These are phyloP conservation scores for Lepidotrigona ventralis DNA, from an alignment of 1,140 invertebrate species.

Conservation along the genomic window DNA sequence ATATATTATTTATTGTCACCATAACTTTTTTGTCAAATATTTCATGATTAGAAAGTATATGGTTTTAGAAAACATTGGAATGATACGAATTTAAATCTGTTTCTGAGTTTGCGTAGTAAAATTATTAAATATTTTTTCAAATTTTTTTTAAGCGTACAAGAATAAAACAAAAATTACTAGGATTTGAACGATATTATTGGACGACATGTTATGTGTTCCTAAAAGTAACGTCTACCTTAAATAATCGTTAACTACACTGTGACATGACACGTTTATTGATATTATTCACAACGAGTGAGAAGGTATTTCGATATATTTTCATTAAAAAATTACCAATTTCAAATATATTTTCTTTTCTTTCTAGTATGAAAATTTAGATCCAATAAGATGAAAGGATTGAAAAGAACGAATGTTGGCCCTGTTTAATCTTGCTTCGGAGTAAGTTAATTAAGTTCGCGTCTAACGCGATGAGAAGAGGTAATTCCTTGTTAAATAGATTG, in stretches of 20 bases:
- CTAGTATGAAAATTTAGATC: not conserved
- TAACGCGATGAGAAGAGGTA: slow-evolving; percentile 9
- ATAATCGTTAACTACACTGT: not conserved
- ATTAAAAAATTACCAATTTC: not conserved
- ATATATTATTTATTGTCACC: not conserved
- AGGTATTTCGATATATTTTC: not conserved
- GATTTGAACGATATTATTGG: slow-evolving; percentile 9
- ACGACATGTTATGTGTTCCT: no score
- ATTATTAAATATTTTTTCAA: not conserved
- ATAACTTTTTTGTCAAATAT: not conserved
- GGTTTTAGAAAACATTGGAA: not conserved
- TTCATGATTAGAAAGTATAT: not conserved
- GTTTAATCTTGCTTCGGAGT: slow-evolving; percentile 9
- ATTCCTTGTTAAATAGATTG: slow-evolving; percentile 6
- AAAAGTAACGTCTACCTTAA: slow-evolving; percentile 1
- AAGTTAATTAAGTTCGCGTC: slow-evolving; percentile 14
- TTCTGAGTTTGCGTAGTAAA: not conserved
- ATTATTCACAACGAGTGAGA: not conserved
- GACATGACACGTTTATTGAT: not conserved
- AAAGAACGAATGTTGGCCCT: slow-evolving; percentile 21
- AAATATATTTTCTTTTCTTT: not conserved
- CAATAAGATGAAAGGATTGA: slow-evolving; percentile 27
- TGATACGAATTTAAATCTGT: not conserved
- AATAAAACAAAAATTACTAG: slow-evolving; percentile 20
- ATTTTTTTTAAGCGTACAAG: not conserved